These are phyloP conservation scores for Hydroisotoma schaefferi DNA, from an alignment of 2,888 invertebrate genomes.

Conservation along the genomic window DNA sequence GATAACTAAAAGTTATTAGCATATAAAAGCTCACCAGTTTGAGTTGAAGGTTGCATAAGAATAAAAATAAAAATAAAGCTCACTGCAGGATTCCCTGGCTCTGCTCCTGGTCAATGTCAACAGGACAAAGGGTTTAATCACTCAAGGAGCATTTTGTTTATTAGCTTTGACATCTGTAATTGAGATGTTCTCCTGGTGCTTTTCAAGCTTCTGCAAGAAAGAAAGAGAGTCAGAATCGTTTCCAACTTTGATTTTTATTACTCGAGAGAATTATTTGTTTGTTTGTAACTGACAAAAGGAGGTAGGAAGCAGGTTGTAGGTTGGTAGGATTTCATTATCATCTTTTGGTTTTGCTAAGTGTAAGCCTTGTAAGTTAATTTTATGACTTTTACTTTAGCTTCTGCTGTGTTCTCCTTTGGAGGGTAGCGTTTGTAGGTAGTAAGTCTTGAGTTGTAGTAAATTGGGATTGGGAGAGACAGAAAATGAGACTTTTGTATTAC, in stretches of 20 bases:
- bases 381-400: too few relatives aligned
- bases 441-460: too few relatives aligned
- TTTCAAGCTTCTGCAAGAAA: neutral
- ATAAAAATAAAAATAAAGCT: slow-evolving; percentile 1
- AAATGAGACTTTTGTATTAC: neutral
- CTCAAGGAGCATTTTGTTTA: neutral
- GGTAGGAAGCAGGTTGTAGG: too few relatives aligned
- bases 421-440: too few relatives aligned
- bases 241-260: slow-evolving; percentile 7
- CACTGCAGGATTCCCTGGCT: neutral
- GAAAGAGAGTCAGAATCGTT: too few relatives aligned
- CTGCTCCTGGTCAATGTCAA: neutral
- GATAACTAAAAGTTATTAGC: too few relatives aligned
- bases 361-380: too few relatives aligned
- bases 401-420: too few relatives aligned
- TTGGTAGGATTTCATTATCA: too few relatives aligned
- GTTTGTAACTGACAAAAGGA: too few relatives aligned
- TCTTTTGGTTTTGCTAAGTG: too few relatives aligned
- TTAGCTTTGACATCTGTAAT: slow-evolving; percentile 2
- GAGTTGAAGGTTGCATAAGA: too few relatives aligned
- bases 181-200: neutral
- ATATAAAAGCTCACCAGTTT: neutral
- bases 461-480: neutral
- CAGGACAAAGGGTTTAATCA: slow-evolving; percentile 3
- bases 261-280: neutral